A percentile compares a stretch with the other conserved stretches of the same genome.
Conservation (phyloP, 2,797 vertebrate species). For the Pseudomugil tenellus region DNA sequence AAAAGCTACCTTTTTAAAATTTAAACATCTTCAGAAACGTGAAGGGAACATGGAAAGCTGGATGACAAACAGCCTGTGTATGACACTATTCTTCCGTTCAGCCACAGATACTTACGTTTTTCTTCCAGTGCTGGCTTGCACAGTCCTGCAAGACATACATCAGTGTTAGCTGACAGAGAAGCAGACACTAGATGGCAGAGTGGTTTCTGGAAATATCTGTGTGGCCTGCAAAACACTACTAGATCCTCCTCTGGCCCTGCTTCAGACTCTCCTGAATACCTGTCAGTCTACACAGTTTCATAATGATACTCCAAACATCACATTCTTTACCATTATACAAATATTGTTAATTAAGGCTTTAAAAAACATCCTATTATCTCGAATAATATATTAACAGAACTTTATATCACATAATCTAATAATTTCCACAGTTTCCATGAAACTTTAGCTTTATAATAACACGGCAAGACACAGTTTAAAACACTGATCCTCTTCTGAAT, state of each 20-base stretch:
- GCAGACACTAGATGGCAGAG: slow-evolving; percentile 79
- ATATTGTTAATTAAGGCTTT: not conserved
- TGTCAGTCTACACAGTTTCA: slow-evolving; percentile 26
- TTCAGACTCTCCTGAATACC: slow-evolving; percentile 22
- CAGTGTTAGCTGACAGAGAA: slow-evolving; percentile 27
- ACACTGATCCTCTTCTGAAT: not conserved
- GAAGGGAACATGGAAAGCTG: slow-evolving; percentile 2
- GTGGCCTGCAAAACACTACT: slow-evolving; percentile 28
- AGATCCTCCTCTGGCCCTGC: slow-evolving; percentile 7
- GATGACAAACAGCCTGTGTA: slow-evolving; percentile 15
- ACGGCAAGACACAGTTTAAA: not conserved
- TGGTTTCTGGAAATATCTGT: slow-evolving; percentile 41
- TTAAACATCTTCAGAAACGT: not conserved
- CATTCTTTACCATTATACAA: slow-evolving; percentile 1
- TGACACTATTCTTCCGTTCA: slow-evolving; percentile 15
- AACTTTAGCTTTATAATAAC: slow-evolving; percentile 1
- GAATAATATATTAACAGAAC: not conserved
- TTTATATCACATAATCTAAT: not conserved
- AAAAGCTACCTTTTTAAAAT: not conserved
- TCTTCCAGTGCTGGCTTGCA: slow-evolving; percentile 77
- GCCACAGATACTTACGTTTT: slow-evolving; percentile 78
- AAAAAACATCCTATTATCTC: slow-evolving; percentile 1
- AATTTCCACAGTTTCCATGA: not conserved
- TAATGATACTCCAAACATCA: not conserved
- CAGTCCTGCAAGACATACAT: slow-evolving; percentile 79